Evolutionary conservation across 1,140 invertebrate species (phyloP), one percentile per base, ranked within the genome.

Genomic region (Trichonephila inaurata): DNA sequence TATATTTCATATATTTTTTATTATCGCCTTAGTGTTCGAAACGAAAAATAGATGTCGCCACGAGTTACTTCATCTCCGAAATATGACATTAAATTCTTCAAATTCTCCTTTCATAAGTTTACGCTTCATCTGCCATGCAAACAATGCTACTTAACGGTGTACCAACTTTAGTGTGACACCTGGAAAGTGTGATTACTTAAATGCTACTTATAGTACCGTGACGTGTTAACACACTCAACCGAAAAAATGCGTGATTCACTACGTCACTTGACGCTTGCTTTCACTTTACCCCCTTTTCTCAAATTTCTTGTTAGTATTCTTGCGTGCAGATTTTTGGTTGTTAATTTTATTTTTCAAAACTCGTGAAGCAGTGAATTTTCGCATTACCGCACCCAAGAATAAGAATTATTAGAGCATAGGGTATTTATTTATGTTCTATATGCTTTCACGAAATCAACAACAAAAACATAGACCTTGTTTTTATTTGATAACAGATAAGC

Each of bases 181-280:
- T 77, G 14, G 72, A 77, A 77, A 77, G 69, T 77, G 69, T 77
- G 72, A 33, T 77, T 77, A 77, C 33, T 77, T 77, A 77, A 77
- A 77, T 77, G 72, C 72, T 33, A 18, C 33, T 77, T 77, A 77
- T 3, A 16, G 28, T 40, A 12, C 69, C 72, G 72, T 77, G 72
- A 40, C 72, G 33, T 77, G 72, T 77, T 77, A 69, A 69, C 66
- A 69, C 66, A 69, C n/a, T 69, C 66, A 21, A 24, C n/a, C 72
- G 72, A 28, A 77, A 28, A 77, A 33, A 77, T 19, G 72, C 7
- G 72, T 77, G 72, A 40, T 77, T 28, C 5, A 8, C 18, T 24
- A 16, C 72, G 72, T 77, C 33, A 77, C 72, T 77, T 77, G 18
- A 18, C 18, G 72, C 72, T 77, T 77, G 72, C 18, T 77, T 77